A percentile compares a stretch with the other conserved stretches of the same genome.
Conservation (phyloP, 2,113 vertebrate genomes). For the Halichoeres trimaculatus region DNA sequence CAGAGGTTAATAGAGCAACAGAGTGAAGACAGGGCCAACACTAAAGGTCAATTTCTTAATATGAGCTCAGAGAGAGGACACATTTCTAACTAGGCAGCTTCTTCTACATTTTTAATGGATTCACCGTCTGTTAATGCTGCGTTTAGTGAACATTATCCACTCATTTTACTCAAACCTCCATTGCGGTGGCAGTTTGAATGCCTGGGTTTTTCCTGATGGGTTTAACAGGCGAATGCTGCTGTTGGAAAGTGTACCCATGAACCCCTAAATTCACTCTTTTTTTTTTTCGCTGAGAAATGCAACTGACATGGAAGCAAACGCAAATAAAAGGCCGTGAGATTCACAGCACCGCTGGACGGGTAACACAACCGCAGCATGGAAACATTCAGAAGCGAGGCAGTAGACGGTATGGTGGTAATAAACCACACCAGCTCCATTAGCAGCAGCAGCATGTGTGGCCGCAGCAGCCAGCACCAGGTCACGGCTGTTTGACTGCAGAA, state of each 20-base stretch:
- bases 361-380: constrained; percentile 65
- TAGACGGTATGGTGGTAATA: constrained; percentile 20
- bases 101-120: constrained; percentile 8
- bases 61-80: not conserved
- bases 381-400: constrained; percentile 38
- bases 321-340: constrained; percentile 39
- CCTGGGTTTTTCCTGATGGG: constrained; percentile 52
- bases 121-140: constrained; percentile 40
- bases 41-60: not conserved
- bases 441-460: constrained; percentile 55
- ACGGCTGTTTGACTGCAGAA: constrained; percentile 14
- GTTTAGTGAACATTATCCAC: constrained; percentile 41
- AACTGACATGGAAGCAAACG: not conserved
- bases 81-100: not conserved
- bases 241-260: constrained; percentile 44
- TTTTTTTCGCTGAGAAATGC: constrained; percentile 27
- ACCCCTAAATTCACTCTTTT: constrained; percentile 41
- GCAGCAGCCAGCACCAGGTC: constrained; percentile 40
- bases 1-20: constrained; percentile 33
- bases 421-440: constrained; percentile 31
- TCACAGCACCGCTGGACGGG: constrained; percentile 26
- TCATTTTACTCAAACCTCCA: constrained; percentile 48
- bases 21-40: not conserved
- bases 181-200: constrained; percentile 45
- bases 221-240: constrained; percentile 52